A percentile compares a stretch with the other conserved stretches of the same genome.
phyloP scores from a whole-genome alignment of 2,113 vertebrate species.

The Hippocampus guttulatus region DNA sequence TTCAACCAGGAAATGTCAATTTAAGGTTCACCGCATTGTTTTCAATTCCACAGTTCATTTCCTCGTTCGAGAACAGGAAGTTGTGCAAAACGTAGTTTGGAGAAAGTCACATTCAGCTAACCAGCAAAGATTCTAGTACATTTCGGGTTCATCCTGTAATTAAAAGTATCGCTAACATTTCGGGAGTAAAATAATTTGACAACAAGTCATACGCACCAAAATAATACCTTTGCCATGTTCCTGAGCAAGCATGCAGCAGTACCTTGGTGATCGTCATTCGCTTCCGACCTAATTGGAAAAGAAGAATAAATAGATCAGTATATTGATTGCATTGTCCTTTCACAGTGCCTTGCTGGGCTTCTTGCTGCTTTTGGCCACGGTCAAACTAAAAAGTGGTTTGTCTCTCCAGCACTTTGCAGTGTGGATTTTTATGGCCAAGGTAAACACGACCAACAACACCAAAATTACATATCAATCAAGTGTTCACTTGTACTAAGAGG shows the following conservation, averaged over 20 bases:
- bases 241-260: too few species aligned
- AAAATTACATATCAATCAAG: not conserved
- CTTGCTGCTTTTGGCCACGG: slow-evolving; percentile 78
- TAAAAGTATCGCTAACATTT: too few species aligned
- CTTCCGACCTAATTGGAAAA: not conserved
- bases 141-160: too few species aligned
- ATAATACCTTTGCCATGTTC: not conserved
- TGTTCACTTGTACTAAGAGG: not conserved
- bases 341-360: slow-evolving; percentile 86
- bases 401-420: slow-evolving; percentile 76
- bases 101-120: too few species aligned
- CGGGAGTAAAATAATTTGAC: too few species aligned
- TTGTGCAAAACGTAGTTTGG: too few species aligned
- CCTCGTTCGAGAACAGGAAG: too few species aligned
- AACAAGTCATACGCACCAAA: not conserved
- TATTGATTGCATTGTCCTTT: not conserved
- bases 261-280: not conserved
- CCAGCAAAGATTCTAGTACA: too few species aligned
- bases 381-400: slow-evolving; percentile 78
- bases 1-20: too few species aligned
- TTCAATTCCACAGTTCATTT: too few species aligned
- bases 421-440: slow-evolving; percentile 90
- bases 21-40: too few species aligned
- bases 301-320: not conserved
- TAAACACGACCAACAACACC: slow-evolving; percentile 52